Conservation (phyloP, 2,888 invertebrate species). For the Pedicia rivosa region DNA sequence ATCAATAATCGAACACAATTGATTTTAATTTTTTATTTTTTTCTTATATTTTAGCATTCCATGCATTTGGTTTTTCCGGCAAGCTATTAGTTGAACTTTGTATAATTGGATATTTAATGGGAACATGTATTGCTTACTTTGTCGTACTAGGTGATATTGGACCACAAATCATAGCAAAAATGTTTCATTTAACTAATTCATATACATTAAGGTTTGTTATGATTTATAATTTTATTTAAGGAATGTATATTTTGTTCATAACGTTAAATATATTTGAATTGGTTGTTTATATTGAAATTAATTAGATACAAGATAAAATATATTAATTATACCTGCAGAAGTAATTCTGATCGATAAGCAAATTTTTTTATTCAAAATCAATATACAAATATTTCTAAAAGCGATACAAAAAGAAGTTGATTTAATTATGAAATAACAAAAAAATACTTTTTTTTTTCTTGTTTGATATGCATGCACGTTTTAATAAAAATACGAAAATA, state of each 20-base stretch:
- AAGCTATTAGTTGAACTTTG: slow-evolving; percentile 83
- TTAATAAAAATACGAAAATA: neutral
- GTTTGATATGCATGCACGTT: no score
- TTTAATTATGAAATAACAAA: no score
- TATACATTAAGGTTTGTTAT: slow-evolving; percentile 40
- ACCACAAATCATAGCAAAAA: slow-evolving; percentile 73
- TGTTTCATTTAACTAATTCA: slow-evolving; percentile 52
- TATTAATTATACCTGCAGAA: no score
- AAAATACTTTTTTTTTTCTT: neutral
- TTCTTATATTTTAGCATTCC: slow-evolving; percentile 47
- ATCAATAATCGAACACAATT: neutral
- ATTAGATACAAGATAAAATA: no score
- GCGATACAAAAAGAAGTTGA: no score
- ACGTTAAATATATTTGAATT: no score
- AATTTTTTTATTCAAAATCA: neutral
- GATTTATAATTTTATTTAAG: neutral
- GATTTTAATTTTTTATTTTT: neutral
- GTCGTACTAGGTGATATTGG: slow-evolving; percentile 97
- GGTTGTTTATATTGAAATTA: no score
- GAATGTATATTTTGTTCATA: slow-evolving; percentile 2
- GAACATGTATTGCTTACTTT: slow-evolving; percentile 90
- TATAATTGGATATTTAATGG: slow-evolving; percentile 85
- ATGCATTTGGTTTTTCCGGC: slow-evolving; percentile 80
- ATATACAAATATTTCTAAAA: no score
- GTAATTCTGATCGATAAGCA: no score